A percentile compares a stretch with the other conserved stretches of the same genome.
Evolutionary conservation across 2,888 invertebrate genomes (phyloP).

Genomic region (Caenorhabditis zanzibari): DNA sequence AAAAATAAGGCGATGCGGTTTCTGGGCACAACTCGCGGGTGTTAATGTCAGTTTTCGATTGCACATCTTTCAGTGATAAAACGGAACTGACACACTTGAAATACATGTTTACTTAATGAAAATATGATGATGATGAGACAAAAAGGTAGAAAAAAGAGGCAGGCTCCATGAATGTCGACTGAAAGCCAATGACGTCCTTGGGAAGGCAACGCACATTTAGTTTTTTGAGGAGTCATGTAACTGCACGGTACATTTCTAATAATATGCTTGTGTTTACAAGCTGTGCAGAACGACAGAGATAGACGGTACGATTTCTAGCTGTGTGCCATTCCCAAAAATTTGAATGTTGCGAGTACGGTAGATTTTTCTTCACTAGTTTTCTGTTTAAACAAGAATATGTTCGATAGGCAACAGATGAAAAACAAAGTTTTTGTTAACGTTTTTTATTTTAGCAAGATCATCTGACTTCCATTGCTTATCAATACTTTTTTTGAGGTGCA

Average conservation of each 20-base stretch:
- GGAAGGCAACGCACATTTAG: neutral
- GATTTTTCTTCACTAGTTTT: neutral
- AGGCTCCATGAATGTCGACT: neutral
- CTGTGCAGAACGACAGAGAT: no score
- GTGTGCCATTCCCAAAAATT: no score
- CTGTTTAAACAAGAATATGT: no score
- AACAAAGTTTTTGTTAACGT: neutral
- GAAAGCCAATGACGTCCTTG: conserved; percentile 4
- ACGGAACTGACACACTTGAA: neutral
- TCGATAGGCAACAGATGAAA: no score
- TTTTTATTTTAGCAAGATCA: conserved; percentile 17
- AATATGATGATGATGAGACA: neutral
- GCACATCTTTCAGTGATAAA: neutral
- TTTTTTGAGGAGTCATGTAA: no score
- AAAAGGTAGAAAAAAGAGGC: neutral
- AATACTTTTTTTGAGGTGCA: conserved; percentile 18
- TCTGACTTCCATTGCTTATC: conserved; percentile 1
- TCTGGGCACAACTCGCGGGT: neutral
- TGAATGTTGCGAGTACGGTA: no score
- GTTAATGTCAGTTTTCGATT: neutral
- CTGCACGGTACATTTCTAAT: no score
- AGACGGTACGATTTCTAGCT: no score
- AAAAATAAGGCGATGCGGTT: neutral
- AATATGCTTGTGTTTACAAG: no score
- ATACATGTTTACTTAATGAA: neutral